Evolutionary conservation across 2,797 vertebrate species (phyloP).

Genomic region (Mallotus villosus): DNA sequence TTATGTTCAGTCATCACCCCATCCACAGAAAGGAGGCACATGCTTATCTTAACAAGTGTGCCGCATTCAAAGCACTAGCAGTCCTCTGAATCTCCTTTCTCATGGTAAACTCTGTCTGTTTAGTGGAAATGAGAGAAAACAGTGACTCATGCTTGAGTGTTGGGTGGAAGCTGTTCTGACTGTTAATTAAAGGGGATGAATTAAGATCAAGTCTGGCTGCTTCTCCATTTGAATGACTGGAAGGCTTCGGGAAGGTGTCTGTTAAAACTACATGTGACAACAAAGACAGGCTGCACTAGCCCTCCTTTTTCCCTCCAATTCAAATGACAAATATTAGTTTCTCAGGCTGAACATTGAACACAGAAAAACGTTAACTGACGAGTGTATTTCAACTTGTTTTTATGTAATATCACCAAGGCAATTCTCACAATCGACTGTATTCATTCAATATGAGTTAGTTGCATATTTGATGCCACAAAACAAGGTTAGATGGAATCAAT

Average conservation of each 20-base stretch:
- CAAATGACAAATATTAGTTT: conserved; percentile 74
- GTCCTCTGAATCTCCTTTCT: conserved; percentile 67
- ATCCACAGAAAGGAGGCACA: conserved; percentile 55
- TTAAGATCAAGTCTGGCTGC: conserved; percentile 65
- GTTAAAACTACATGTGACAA: conserved; percentile 51
- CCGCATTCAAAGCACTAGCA: conserved; percentile 64
- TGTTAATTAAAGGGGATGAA: conserved; percentile 76
- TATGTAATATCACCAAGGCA: too few species aligned
- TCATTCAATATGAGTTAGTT: background rate
- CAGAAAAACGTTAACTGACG: too few species aligned
- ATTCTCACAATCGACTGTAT: background rate
- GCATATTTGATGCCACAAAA: background rate
- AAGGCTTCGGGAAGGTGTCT: conserved; percentile 73
- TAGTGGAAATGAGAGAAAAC: conserved; percentile 77
- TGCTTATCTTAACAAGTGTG: conserved; percentile 74
- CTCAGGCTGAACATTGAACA: background rate
- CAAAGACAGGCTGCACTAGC: conserved; percentile 68
- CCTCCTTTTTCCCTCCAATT: conserved; percentile 56
- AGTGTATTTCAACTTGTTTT: background rate
- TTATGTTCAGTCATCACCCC: background rate
- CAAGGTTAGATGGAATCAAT: background rate
- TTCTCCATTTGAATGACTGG: conserved; percentile 75
- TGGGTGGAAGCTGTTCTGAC: conserved; percentile 67
- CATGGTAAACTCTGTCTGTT: conserved; percentile 70
- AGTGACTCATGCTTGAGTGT: conserved; percentile 76